A percentile compares a stretch with the other conserved stretches of the same genome.
Conservation (phyloP, 1,140 invertebrate species). For the Orussus abietinus region DNA sequence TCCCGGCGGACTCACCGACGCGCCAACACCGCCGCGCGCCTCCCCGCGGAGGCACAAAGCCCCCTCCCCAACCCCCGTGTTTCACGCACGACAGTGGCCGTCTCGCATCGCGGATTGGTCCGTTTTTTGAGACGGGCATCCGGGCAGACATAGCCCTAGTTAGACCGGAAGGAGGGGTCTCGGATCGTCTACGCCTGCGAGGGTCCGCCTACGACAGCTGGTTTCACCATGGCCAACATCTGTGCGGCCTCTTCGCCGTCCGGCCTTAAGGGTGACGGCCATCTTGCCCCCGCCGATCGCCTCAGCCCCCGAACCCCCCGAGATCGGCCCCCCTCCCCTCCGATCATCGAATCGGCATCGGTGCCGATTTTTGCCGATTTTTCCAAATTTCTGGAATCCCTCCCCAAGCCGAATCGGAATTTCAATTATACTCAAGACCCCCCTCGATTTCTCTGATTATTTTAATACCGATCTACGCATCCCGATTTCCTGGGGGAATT, state of each 20-base stretch:
- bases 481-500: conserved; percentile 1
- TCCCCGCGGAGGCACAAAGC: conserved; percentile 3
- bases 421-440: too few species aligned
- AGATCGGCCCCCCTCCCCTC: too few species aligned
- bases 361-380: too few species aligned
- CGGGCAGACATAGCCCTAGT: conserved; percentile 53
- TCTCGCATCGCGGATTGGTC: conserved; percentile 54
- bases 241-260: not conserved
- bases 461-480: not conserved
- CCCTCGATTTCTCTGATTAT: not conserved
- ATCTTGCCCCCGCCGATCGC: too few species aligned
- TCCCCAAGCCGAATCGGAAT: too few species aligned
- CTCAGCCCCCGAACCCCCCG: too few species aligned
- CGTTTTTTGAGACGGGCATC: conserved; percentile 48
- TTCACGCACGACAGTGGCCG: conserved; percentile 49
- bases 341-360: too few species aligned
- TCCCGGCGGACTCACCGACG: conserved; percentile 17
- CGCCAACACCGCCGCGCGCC: conserved; percentile 15
- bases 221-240: conserved; percentile 37
- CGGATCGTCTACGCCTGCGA: conserved; percentile 37
- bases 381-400: too few species aligned
- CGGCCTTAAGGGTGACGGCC: too few species aligned
- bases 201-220: conserved; percentile 42
- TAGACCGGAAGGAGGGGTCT: conserved; percentile 42
- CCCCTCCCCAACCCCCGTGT: conserved; percentile 26